Conservation (phyloP, 2,797 vertebrate species). For the Rallus crepitans region DNA sequence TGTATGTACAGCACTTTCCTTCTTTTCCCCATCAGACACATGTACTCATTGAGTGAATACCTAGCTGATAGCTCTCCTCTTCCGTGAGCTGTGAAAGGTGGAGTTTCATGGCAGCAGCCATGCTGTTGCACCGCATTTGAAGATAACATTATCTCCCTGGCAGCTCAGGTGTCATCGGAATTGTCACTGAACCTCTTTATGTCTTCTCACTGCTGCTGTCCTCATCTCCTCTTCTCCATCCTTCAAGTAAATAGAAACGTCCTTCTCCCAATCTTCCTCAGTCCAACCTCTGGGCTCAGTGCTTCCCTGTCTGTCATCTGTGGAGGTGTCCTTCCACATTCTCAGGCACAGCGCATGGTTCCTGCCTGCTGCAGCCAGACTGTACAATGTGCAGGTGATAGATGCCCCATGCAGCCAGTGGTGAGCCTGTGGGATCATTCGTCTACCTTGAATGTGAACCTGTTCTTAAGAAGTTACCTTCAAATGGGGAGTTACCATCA, state of each 20-base stretch:
- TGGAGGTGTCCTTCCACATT: not conserved
- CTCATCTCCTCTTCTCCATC: not conserved
- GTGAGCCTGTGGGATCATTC: rapidly evolving
- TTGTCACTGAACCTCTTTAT: not conserved
- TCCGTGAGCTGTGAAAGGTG: not conserved
- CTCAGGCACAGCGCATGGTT: rapidly evolving
- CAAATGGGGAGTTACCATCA: not conserved
- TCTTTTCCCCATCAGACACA: not conserved
- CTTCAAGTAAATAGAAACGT: not conserved
- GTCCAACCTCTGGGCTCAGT: not conserved
- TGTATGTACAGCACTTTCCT: not conserved
- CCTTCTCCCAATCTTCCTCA: not conserved
- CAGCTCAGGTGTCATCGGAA: not conserved
- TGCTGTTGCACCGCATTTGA: not conserved
- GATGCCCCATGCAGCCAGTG: rapidly evolving
- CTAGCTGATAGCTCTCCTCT: not conserved
- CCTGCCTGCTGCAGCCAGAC: not conserved
- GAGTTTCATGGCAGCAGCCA: not conserved
- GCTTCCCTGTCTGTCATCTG: not conserved
- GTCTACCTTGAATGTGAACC: not conserved
- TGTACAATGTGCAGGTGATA: rapidly evolving
- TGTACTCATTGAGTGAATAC: not conserved
- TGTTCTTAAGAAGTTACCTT: not conserved
- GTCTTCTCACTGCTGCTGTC: not conserved
- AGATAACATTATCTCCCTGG: not conserved